Evolutionary conservation across 1,140 invertebrate genomes (phyloP).

Genomic region (Chrysoperla carnea): DNA sequence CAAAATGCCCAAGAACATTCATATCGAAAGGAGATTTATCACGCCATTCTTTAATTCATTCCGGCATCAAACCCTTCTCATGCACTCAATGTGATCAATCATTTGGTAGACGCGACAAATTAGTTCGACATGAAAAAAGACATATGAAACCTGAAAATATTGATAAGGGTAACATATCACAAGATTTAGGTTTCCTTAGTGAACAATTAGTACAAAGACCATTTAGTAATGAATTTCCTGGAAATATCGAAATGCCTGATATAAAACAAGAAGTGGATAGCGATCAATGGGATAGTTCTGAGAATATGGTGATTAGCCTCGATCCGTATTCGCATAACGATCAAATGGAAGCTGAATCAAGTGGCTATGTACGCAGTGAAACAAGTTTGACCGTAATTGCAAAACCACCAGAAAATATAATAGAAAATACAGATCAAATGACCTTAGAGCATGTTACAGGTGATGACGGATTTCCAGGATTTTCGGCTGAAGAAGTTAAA

Average conservation of each 20-base stretch:
- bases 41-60: slow-evolving; percentile 48
- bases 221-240: slow-evolving; percentile 8
- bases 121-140: slow-evolving; percentile 35
- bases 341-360: slow-evolving; percentile 5
- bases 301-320: slow-evolving; percentile 34
- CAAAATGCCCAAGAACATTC: slow-evolving; percentile 53
- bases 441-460: slow-evolving; percentile 31
- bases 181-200: slow-evolving; percentile 15
- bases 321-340: slow-evolving; percentile 29
- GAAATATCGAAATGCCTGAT: slow-evolving; percentile 1
- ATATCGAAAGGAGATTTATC: slow-evolving; percentile 48
- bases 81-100: slow-evolving; percentile 47
- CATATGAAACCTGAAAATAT: slow-evolving; percentile 20
- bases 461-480: slow-evolving; percentile 22
- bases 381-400: slow-evolving; percentile 2
- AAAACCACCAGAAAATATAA: slow-evolving; percentile 6
- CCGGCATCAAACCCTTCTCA: slow-evolving; percentile 47
- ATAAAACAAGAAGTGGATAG: slow-evolving; percentile 12
- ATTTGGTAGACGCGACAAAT: slow-evolving; percentile 42
- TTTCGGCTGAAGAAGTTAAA: not conserved
- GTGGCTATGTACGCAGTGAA: not conserved
- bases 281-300: slow-evolving; percentile 15
- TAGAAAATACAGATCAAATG: slow-evolving; percentile 23
- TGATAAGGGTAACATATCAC: slow-evolving; percentile 7
- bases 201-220: slow-evolving; percentile 12